Evolutionary conservation across 2,888 invertebrate genomes (phyloP).

Genomic region (Phytoseiulus persimilis): DNA sequence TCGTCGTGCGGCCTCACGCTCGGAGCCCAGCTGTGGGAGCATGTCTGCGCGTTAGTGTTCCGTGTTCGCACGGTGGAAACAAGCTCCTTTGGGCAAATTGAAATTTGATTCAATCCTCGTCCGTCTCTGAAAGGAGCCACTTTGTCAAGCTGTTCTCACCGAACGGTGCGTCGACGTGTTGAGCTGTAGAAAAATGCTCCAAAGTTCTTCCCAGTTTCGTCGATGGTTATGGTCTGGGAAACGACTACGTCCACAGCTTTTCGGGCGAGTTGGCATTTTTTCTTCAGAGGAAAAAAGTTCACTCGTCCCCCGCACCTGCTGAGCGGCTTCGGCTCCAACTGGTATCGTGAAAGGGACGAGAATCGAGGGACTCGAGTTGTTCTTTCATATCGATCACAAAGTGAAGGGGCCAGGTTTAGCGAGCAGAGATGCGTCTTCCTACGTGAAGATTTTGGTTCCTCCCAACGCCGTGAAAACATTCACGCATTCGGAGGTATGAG

Average conservation of each 20-base stretch:
- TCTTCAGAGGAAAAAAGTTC: background rate
- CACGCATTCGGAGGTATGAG: too few species aligned
- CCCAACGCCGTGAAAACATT: too few species aligned
- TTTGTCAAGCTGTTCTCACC: background rate
- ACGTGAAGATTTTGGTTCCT: too few species aligned
- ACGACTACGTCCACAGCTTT: background rate
- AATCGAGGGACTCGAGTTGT: too few species aligned
- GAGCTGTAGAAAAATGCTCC: background rate
- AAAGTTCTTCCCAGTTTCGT: background rate
- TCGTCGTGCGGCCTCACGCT: background rate
- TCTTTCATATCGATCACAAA: too few species aligned
- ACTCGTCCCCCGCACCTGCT: too few species aligned
- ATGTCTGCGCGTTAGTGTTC: background rate
- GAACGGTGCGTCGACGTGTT: background rate
- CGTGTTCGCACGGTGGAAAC: background rate
- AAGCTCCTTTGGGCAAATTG: background rate
- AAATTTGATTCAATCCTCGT: background rate
- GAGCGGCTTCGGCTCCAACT: too few species aligned
- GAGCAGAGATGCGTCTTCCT: too few species aligned
- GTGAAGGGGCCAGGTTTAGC: too few species aligned
- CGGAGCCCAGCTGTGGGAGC: background rate
- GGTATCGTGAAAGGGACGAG: too few species aligned
- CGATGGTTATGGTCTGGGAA: background rate
- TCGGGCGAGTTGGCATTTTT: background rate
- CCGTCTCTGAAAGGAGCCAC: background rate